Evolutionary conservation across 2,113 vertebrate species (phyloP), one percentile per base, ranked within the genome.

Genomic region (Trogon surrucura): DNA sequence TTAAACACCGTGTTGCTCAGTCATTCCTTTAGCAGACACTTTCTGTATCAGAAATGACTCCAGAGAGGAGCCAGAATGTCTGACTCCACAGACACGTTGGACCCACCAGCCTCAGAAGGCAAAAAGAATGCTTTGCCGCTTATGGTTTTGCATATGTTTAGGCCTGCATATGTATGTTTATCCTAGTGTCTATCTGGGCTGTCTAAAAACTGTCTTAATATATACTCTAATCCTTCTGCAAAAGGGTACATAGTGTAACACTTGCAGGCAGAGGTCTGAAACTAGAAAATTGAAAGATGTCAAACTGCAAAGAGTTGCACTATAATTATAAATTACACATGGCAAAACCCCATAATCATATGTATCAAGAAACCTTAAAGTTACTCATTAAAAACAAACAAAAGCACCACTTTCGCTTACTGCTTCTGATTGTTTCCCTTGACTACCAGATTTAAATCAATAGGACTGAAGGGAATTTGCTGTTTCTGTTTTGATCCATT

Each of bases 11-110:
- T 18, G 14, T n/a, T 89, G 45, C 21, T 91, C 65, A 67, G 30
- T 34, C 13, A 25, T 18, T 86, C 41, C 67, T 77, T 44, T 64
- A 73, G 87, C 75, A 93, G 67, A 70, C 89, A 88, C 71, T 73
- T 83, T 93, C 47, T 61, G 51, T 88, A 47, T 29, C 75, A 89
- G 79, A 80, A 88, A 67, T 77, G 1, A 47, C 81, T 89, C 34
- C 74, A 70, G 66, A 85, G 67, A 92, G 89, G 91, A 93, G 93
- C 67, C 81, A 80, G 94, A 75, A 69, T 44, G 91, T 95, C 89
- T 95, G 93, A 78, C 50, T 87, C 16, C 70, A 87, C 91, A 82
- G 84, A 36, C 77, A 13, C 5, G 5, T 41, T 8, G n/a, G 70
- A 87, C 81, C 53, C 0, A 1, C 32, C 80, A 85, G 73, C 70